Percentiles rank a stretch among this genome's conserved stretches.
Evolutionary conservation across 2,113 vertebrate genomes (phyloP).

Genomic region (Kryptolebias marmoratus): DNA sequence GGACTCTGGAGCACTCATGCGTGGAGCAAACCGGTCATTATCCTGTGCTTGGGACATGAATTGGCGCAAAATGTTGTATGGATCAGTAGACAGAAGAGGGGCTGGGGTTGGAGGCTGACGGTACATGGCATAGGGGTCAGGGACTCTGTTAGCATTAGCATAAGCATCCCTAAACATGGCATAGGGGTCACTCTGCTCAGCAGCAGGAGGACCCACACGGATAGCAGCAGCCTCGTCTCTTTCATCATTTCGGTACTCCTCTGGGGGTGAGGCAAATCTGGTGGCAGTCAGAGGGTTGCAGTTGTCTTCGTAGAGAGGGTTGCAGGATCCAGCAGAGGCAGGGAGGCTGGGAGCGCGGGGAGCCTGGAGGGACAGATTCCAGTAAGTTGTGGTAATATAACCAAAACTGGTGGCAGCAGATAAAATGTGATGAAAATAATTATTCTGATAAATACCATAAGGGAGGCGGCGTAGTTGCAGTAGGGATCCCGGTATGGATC

Average conservation of each 20-base stretch:
- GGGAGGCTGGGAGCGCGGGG: slow-evolving; percentile 46
- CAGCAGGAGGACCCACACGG: slow-evolving; percentile 49
- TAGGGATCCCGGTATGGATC: slow-evolving; percentile 74
- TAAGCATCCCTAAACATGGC: slow-evolving; percentile 72
- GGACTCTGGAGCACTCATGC: slow-evolving; percentile 44
- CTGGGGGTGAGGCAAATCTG: slow-evolving; percentile 51
- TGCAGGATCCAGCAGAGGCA: slow-evolving; percentile 72
- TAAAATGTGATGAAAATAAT: not conserved
- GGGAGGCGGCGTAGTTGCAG: slow-evolving; percentile 73
- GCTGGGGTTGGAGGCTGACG: slow-evolving; percentile 51
- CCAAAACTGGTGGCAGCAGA: not conserved
- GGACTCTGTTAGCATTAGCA: slow-evolving; percentile 60
- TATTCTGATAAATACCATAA: slow-evolving; percentile 34
- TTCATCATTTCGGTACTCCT: slow-evolving; percentile 61
- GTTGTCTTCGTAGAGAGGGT: slow-evolving; percentile 79
- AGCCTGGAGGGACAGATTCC: slow-evolving; percentile 47
- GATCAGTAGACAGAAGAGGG: slow-evolving; percentile 51
- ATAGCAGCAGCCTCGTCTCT: slow-evolving; percentile 63
- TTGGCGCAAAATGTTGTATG: slow-evolving; percentile 55
- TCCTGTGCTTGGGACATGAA: slow-evolving; percentile 61
- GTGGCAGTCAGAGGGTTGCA: slow-evolving; percentile 81
- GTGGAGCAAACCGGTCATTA: slow-evolving; percentile 52
- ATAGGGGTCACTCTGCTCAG: slow-evolving; percentile 72
- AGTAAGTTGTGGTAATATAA: slow-evolving; percentile 2
- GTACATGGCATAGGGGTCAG: slow-evolving; percentile 67